Evolutionary conservation across 2,113 vertebrate species (phyloP), one percentile per base, ranked within the genome.

Genomic region (Ptyas mucosa): DNA sequence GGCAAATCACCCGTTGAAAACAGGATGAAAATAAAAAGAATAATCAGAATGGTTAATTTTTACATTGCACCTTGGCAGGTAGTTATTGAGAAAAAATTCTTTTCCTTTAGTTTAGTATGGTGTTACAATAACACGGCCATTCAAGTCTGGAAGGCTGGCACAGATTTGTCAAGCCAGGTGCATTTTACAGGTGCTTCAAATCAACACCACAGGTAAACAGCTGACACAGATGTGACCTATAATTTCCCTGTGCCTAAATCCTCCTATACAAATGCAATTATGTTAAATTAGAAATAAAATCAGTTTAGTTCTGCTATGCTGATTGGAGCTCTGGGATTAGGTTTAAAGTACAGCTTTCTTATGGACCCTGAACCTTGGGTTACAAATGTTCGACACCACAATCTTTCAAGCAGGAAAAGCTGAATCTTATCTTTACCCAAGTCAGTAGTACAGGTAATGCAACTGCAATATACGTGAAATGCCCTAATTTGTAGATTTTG

Each of bases 161-260:
- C 26, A 89, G 58, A 46, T 61, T 75, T 43, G 54, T 34, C 34
- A 43, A 86, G 88, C 53, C 75, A 93, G 81, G 89, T 87, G 87
- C 46, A 86, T 93, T 15, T 64, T 55, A 46, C 52, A 89, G 87
- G 81, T 57, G 52, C 87, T 87, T 87, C 92, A 64, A 86, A 90
- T 90, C n/a, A 90, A 85, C 55, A 92, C 87, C 87, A 81, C 61
- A 46, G 24, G 61, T 90, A 87, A 90, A 93, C 92, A 93, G 89
- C 43, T 53, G 58, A 52, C 69, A 87, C 81, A 90, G 92, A 93
- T 87, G 88, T 69, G n/a, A 81, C 89, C 58, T 90, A 8, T 87
- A 93, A 93, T 89, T 90, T 93, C 55, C 75, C 81, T 52, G 89
- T 29, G 92, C 81, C 43, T 87, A 87, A 93, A 90, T 93, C 57